Percentiles rank a stretch among this genome's conserved stretches.
These are phyloP conservation scores for Pocillopora damicornis DNA, from an alignment of 64 coral and sea anemone genomes.

Conservation along the genomic window DNA sequence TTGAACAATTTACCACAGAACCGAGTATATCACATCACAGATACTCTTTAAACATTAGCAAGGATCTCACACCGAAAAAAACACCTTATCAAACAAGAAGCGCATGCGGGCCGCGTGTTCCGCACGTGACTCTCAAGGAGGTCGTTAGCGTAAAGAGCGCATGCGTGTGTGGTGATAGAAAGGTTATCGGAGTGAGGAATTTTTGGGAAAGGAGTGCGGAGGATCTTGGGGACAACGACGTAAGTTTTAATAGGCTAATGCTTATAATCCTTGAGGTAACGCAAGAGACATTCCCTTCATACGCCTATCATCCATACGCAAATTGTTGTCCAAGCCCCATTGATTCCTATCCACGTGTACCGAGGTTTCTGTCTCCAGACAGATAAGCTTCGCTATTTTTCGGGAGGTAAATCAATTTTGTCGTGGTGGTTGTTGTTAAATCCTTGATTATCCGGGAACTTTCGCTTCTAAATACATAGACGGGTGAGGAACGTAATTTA, in stretches of 20 bases:
- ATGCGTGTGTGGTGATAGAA: neutral
- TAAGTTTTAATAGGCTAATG: neutral
- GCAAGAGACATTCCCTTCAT: neutral
- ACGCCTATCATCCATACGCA: neutral
- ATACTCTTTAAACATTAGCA: neutral
- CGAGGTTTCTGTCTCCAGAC: too few relatives aligned
- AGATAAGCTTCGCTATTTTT: too few relatives aligned
- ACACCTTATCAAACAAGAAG: neutral
- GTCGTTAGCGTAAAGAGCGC: conserved; percentile 3
- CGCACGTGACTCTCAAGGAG: conserved; percentile 6
- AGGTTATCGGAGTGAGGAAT: conserved; percentile 1
- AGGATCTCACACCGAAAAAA: neutral
- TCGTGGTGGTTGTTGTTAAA: too few relatives aligned
- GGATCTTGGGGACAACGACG: neutral
- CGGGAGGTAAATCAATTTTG: too few relatives aligned
- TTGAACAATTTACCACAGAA: neutral
- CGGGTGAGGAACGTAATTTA: too few relatives aligned
- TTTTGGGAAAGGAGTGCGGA: neutral
- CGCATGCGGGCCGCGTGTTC: neutral
- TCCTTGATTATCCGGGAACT: too few relatives aligned
- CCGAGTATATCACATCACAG: conserved; percentile 29
- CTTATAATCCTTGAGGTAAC: neutral
- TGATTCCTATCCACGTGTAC: too few relatives aligned
- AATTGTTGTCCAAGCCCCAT: neutral
- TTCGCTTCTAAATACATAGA: too few relatives aligned